A percentile compares a stretch with the other conserved stretches of the same genome.
These are phyloP conservation scores for Caracal caracal DNA, from an alignment of 2,113 vertebrate genomes.

Conservation along the genomic window DNA sequence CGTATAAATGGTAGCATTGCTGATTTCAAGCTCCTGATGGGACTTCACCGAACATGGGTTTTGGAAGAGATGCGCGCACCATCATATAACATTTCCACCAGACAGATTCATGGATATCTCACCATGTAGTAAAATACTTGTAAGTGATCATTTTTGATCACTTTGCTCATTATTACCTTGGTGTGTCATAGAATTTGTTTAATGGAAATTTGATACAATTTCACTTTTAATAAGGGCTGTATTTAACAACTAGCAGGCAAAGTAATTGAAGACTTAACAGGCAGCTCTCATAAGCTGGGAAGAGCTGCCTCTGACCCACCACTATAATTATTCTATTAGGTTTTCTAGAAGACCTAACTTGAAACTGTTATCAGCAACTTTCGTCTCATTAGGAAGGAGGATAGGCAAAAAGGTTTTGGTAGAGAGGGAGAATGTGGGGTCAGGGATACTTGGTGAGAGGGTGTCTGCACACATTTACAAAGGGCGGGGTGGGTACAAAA, in stretches of 20 bases:
- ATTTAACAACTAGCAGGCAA: background rate
- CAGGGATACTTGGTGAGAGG: accelerated
- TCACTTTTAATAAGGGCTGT: background rate
- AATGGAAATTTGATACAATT: background rate
- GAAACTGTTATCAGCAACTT: background rate
- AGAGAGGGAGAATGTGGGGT: accelerated
- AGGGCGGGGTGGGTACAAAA: too few species aligned
- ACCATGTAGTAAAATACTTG: background rate
- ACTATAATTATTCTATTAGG: background rate
- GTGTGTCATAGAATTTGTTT: background rate
- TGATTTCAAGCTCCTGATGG: background rate
- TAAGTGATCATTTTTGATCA: background rate
- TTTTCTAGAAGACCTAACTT: background rate
- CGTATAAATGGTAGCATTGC: background rate
- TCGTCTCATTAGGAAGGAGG: background rate
- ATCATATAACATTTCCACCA: background rate
- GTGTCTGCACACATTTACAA: too few species aligned
- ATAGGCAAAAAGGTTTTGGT: background rate
- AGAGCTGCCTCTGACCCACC: background rate
- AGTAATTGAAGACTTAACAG: background rate
- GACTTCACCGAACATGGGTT: background rate
- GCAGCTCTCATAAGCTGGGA: background rate
- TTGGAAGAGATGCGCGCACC: background rate
- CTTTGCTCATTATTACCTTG: background rate
- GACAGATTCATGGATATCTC: background rate